Conservation (phyloP, 2,113 vertebrate genomes). For the Cygnus buccinator region DNA sequence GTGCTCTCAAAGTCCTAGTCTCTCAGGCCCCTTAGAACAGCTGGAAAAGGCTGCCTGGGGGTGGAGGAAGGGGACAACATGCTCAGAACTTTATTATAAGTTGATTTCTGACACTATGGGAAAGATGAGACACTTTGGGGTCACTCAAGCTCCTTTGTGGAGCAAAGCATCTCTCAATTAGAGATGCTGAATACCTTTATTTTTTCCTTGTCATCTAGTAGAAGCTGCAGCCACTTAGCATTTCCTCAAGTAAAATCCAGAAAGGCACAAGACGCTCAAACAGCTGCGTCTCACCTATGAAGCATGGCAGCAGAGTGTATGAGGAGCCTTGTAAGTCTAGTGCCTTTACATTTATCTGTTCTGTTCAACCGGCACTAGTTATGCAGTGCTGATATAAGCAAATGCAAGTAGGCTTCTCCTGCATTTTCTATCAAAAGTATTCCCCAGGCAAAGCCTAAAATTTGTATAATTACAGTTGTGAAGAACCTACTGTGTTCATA, state of each 20-base stretch:
- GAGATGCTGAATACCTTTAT: not conserved
- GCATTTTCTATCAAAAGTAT: slow-evolving; percentile 10
- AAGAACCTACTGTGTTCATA: not conserved
- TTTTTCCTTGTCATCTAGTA: not conserved
- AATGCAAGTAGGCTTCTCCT: not conserved
- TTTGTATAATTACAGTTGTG: slow-evolving; percentile 39
- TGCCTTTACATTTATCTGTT: not conserved
- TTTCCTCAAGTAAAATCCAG: not conserved
- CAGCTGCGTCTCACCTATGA: rapidly evolving
- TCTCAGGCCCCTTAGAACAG: not conserved
- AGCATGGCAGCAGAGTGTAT: not conserved
- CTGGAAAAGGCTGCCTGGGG: not conserved
- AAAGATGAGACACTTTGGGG: not conserved
- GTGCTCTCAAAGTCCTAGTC: not conserved
- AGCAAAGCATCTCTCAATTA: not conserved
- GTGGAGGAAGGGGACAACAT: not conserved
- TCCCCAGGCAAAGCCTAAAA: not conserved
- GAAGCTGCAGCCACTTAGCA: not conserved
- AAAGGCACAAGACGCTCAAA: not conserved
- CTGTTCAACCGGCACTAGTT: not conserved
- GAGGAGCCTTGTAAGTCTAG: not conserved
- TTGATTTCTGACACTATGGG: not conserved
- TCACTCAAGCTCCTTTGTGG: not conserved
- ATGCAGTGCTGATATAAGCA: not conserved
- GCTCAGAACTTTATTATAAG: not conserved